Evolutionary conservation across 2,797 vertebrate species (phyloP), one percentile per base, ranked within the genome.

Genomic region (Premnoplex brunnescens): DNA sequence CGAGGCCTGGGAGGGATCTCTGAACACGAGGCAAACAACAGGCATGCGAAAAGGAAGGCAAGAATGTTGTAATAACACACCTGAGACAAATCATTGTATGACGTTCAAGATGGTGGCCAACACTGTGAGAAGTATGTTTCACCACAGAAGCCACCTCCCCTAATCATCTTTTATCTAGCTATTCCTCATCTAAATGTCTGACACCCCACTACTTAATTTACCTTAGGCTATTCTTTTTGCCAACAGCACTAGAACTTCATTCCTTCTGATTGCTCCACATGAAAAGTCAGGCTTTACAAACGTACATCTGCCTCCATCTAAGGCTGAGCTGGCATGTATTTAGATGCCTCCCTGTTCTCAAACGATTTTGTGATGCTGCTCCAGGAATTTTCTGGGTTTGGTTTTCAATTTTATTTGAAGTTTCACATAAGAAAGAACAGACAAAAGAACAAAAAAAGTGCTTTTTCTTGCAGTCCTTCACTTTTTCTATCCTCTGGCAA

Each of bases 41-140:
- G 49, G 27, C 44, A 73, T n/a, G 28, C 27, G 26, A 6, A 83
- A 75, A 22, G 37, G 14, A 30, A 78, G 27, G 44, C 23, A 75
- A 79, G 49, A 69, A 34, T 37, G 4, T 10, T 49, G 24, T 36
- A 83, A 52, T 72, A 83, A 64, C 32, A 59, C 41, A 83, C 21
- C 24, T 52, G 68, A 64, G 16, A 68, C 49, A 32, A 39, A 49
- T 43, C 19, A 23, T 18, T 63, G 11, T 32, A 46, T 18, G 28
- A 21, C 6, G 55, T 32, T n/a, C 2, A 2, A 55, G 7, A 14
- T 0, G 1, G 48, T 0, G 2, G 63, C 23, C 49, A 48, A 23
- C 3, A 1, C 41, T 39, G 3, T 37, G 59, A 28, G 41, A 80
- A 48, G 32, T 9, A 43, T 23, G 21, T 12, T 30, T 51, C 32